phyloP scores from a whole-genome alignment of 2,888 invertebrate genomes.

The Hydroisotoma schaefferi region DNA sequence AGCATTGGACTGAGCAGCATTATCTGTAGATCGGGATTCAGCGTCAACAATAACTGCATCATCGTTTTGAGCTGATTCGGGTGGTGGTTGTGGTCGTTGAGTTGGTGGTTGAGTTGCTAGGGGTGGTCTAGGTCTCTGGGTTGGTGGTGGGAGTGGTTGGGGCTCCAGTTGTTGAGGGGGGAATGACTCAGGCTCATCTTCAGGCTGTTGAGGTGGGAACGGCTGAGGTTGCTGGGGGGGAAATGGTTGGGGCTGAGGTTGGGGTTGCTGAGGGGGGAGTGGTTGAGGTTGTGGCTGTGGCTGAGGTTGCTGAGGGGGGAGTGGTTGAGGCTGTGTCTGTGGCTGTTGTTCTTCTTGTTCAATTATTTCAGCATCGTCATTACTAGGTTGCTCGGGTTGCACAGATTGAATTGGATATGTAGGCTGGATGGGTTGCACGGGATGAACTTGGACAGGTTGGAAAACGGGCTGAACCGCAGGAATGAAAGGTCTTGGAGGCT shows the following conservation, averaged over 20 bases:
- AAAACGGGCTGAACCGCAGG: background rate
- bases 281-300: slow-evolving; percentile 46
- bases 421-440: background rate
- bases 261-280: slow-evolving; percentile 32
- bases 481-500: background rate
- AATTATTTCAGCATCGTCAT: background rate
- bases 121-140: slow-evolving; percentile 6
- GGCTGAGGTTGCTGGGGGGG: slow-evolving; percentile 11
- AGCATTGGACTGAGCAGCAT: too few relatives aligned
- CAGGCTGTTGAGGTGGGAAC: background rate
- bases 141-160: background rate
- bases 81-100: background rate
- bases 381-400: background rate
- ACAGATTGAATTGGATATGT: slow-evolving; percentile 1
- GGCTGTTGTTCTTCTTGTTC: slow-evolving; percentile 29
- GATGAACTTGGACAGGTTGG: background rate
- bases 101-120: slow-evolving; percentile 1
- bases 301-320: slow-evolving; percentile 49
- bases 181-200: background rate
- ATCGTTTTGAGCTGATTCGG: background rate
- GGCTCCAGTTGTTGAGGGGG: slow-evolving; percentile 9
- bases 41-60: slow-evolving; percentile 7
- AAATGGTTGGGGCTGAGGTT: slow-evolving; percentile 8
- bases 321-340: slow-evolving; percentile 52
- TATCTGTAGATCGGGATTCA: too few relatives aligned